phyloP scores from a whole-genome alignment of 2,113 vertebrate species.

The Martes martes region DNA sequence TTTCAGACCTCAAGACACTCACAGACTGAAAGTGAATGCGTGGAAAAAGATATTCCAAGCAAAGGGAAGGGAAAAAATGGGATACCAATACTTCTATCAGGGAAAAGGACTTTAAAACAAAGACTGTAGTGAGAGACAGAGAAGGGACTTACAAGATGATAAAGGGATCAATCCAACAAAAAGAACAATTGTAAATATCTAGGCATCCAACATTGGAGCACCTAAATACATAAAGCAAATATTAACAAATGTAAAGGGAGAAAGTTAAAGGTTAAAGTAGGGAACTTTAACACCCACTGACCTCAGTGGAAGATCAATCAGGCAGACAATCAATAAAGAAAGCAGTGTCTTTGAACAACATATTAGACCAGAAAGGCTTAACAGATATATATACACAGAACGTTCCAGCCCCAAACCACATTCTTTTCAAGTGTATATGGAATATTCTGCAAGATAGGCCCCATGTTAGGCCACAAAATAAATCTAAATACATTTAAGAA shows the following conservation, averaged over 20 bases:
- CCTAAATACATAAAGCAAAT: neutral
- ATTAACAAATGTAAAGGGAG: neutral
- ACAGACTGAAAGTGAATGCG: neutral
- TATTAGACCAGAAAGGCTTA: neutral
- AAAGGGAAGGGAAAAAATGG: neutral
- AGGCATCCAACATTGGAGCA: neutral
- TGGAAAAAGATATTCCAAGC: neutral
- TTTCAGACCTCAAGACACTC: neutral
- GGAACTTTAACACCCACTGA: neutral
- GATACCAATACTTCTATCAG: neutral
- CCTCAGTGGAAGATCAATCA: neutral
- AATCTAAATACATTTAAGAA: neutral
- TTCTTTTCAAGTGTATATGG: neutral
- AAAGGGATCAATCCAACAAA: neutral
- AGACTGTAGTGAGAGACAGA: neutral
- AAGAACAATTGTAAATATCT: neutral
- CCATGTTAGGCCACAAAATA: neutral
- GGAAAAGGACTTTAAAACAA: neutral
- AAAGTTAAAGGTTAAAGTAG: too few species aligned
- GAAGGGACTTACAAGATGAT: neutral
- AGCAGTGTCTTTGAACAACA: neutral
- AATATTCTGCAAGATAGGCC: neutral
- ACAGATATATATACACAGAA: neutral
- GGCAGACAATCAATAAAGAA: neutral
- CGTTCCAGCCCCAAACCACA: neutral